Evolutionary conservation across 2,888 invertebrate genomes (phyloP).

Genomic region (Pyrochroa serraticornis): DNA sequence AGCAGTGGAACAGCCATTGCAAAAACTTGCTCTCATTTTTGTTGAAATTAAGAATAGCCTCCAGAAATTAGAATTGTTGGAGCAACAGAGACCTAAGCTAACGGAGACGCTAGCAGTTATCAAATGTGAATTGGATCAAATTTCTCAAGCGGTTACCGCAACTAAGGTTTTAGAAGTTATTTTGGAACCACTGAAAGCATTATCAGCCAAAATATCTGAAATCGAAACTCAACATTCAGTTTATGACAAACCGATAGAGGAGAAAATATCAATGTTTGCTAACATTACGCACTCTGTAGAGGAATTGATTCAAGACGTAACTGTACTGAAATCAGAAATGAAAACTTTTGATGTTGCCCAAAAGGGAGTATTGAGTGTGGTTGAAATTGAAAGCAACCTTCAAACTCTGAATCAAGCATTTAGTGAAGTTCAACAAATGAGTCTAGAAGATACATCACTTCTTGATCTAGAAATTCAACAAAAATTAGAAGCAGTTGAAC

Average conservation of each 20-base stretch:
- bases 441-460: neutral
- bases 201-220: constrained; percentile 22
- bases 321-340: neutral
- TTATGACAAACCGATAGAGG: neutral
- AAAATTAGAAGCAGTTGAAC: constrained; percentile 1
- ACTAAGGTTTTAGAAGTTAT: constrained; percentile 7
- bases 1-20: constrained; percentile 19
- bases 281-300: constrained; percentile 1
- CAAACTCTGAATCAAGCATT: constrained; percentile 3
- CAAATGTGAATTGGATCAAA: constrained; percentile 22
- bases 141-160: constrained; percentile 11
- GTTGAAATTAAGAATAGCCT: constrained; percentile 20
- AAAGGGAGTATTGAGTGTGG: constrained; percentile 30
- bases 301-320: constrained; percentile 12
- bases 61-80: constrained; percentile 26
- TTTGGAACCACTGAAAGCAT: constrained; percentile 16
- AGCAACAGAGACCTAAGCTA: constrained; percentile 30
- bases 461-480: neutral
- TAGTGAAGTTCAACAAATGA: neutral
- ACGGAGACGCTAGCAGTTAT: constrained; percentile 22
- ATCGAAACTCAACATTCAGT: constrained; percentile 1
- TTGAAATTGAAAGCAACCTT: constrained; percentile 26
- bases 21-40: constrained; percentile 25
- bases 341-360: constrained; percentile 21
- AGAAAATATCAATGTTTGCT: neutral